Evolutionary conservation across 2,888 invertebrate genomes (phyloP).

Genomic region (Clostera curtula): DNA sequence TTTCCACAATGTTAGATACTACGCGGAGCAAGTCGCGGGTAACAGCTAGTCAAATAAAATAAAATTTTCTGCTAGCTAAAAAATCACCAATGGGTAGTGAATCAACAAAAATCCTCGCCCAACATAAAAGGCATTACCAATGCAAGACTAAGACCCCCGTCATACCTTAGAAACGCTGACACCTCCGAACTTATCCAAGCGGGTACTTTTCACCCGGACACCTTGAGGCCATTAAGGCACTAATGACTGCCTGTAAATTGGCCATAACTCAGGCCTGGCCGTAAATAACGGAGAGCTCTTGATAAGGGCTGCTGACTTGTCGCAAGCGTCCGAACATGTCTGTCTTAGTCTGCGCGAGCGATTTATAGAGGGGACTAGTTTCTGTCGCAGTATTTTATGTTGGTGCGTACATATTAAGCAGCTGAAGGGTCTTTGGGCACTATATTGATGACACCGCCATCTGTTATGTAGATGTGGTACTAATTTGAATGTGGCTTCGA

Average conservation of each 20-base stretch:
- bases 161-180: constrained; percentile 46
- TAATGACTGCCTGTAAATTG: constrained; percentile 75
- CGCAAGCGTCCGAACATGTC: constrained; percentile 58
- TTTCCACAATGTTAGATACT: too few species aligned
- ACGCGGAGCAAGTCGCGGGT: too few species aligned
- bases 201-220: constrained; percentile 62
- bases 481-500: constrained; percentile 20
- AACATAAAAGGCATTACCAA: constrained; percentile 21
- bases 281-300: constrained; percentile 64
- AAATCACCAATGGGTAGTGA: background rate
- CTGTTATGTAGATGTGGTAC: constrained; percentile 17
- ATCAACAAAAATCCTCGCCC: constrained; percentile 12
- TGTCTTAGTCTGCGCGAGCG: constrained; percentile 64
- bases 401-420: constrained; percentile 22
- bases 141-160: constrained; percentile 28
- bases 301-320: constrained; percentile 72
- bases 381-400: constrained; percentile 20
- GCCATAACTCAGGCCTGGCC: constrained; percentile 67
- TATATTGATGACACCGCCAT: constrained; percentile 24
- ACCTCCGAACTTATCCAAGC: constrained; percentile 47
- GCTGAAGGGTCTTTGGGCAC: constrained; percentile 19
- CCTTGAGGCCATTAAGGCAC: constrained; percentile 69
- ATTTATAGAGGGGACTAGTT: constrained; percentile 46
- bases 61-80: too few species aligned
- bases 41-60: too few species aligned